Evolutionary conservation across 1,140 invertebrate species (phyloP).

Genomic region (Gonatopus flavifemur): DNA sequence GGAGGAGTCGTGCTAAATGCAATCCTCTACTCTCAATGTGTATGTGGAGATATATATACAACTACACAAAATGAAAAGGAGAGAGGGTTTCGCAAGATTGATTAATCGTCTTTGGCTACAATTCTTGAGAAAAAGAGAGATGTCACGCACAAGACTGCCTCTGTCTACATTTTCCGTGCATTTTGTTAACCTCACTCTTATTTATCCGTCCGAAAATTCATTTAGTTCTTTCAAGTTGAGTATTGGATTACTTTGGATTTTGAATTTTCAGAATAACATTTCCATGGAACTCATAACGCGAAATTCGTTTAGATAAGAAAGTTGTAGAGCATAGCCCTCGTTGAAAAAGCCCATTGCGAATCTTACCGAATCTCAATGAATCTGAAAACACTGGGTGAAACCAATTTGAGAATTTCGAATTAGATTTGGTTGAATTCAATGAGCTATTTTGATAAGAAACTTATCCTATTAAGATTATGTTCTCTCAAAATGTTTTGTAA

Average conservation of each 20-base stretch:
- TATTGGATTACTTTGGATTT: too few species aligned
- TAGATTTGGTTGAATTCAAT: too few species aligned
- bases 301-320: not conserved
- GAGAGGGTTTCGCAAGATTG: constrained; percentile 30
- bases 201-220: constrained; percentile 8
- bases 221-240: not conserved
- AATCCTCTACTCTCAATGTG: too few species aligned
- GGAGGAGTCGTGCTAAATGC: constrained; percentile 35
- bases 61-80: constrained; percentile 6
- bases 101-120: constrained; percentile 38
- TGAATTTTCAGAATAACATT: too few species aligned
- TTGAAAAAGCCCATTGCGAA: constrained; percentile 5
- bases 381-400: too few species aligned
- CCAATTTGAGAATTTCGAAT: not conserved
- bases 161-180: constrained; percentile 24
- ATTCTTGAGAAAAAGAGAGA: constrained; percentile 34
- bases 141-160: constrained; percentile 41
- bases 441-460: too few species aligned
- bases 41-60: constrained; percentile 20
- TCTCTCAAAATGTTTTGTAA: too few species aligned
- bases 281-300: too few species aligned
- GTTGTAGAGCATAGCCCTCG: too few species aligned
- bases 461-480: too few species aligned
- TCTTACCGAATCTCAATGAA: too few species aligned
- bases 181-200: constrained; percentile 29